These are phyloP conservation scores for Camponotus vicinus DNA, from an alignment of 1,140 invertebrate genomes.

Conservation along the genomic window DNA sequence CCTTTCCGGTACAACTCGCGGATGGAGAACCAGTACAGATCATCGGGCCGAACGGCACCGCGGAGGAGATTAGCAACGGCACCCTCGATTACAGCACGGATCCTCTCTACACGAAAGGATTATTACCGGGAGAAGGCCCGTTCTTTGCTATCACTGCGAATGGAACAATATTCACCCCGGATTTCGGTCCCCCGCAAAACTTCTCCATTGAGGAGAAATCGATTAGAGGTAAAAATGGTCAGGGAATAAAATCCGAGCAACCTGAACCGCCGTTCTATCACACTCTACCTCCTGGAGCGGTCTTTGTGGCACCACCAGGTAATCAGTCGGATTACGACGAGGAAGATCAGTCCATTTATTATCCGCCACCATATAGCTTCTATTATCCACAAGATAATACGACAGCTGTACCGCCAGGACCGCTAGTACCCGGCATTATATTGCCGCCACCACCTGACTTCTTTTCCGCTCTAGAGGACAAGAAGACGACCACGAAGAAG, in stretches of 20 bases:
- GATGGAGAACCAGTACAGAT: constrained; percentile 93
- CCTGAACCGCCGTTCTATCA: constrained; percentile 86
- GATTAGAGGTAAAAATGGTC: constrained; percentile 52
- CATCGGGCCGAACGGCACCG: constrained; percentile 89
- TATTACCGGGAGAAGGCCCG: constrained; percentile 80
- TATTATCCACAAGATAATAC: constrained; percentile 93
- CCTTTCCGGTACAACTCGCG: constrained; percentile 94
- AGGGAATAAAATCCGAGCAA: constrained; percentile 62
- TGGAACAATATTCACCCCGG: constrained; percentile 86
- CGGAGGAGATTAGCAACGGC: constrained; percentile 83
- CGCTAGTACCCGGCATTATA: constrained; percentile 94
- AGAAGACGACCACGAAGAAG: constrained; percentile 76
- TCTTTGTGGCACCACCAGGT: constrained; percentile 89
- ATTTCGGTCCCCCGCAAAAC: constrained; percentile 79
- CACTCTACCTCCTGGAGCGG: constrained; percentile 89
- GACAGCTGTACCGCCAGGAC: constrained; percentile 92
- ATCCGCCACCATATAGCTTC: constrained; percentile 96
- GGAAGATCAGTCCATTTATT: constrained; percentile 95
- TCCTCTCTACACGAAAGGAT: constrained; percentile 78
- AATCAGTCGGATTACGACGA: constrained; percentile 93
- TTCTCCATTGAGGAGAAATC: constrained; percentile 49
- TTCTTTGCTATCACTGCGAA: constrained; percentile 82
- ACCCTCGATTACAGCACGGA: constrained; percentile 74
- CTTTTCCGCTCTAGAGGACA: constrained; percentile 89
- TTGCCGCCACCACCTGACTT: constrained; percentile 95